Conservation (phyloP, 2,113 vertebrate genomes). For the Pteronura brasiliensis region DNA sequence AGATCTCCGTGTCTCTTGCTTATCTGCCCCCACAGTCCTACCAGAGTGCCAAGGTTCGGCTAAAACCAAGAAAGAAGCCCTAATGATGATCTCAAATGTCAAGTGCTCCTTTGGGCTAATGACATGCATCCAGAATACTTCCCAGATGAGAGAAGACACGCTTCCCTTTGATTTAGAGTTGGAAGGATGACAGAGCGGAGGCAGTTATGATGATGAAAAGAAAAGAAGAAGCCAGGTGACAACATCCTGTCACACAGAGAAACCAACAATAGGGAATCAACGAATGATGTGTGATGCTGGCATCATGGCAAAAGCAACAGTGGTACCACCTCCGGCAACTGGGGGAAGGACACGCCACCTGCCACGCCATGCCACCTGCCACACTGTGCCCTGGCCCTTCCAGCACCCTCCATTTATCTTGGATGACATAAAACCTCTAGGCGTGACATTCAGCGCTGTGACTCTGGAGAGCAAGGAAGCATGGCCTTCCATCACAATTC, state of each 20-base stretch:
- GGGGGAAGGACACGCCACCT: not conserved
- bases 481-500: not conserved
- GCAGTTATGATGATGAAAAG: conserved; percentile 34
- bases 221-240: conserved; percentile 42
- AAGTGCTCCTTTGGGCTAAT: conserved; percentile 57
- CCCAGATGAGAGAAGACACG: conserved; percentile 10
- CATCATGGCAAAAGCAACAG: not conserved
- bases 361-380: not conserved
- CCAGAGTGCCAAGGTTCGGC: not conserved
- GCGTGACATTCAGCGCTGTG: not conserved
- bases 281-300: not conserved
- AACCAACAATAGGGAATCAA: conserved; percentile 25
- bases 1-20: not conserved
- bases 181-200: conserved; percentile 29
- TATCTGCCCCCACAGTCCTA: not conserved
- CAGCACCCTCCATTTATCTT: not conserved
- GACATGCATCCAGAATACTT: conserved; percentile 46
- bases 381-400: fast-evolving
- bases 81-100: conserved; percentile 60
- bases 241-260: not conserved
- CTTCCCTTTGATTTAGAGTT: conserved; percentile 49
- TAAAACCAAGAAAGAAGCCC: conserved; percentile 33
- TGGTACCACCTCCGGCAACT: not conserved
- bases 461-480: not conserved
- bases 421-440: not conserved